Evolutionary conservation across 2,797 vertebrate genomes (phyloP).

Genomic region (Cetoscarus ocellatus): DNA sequence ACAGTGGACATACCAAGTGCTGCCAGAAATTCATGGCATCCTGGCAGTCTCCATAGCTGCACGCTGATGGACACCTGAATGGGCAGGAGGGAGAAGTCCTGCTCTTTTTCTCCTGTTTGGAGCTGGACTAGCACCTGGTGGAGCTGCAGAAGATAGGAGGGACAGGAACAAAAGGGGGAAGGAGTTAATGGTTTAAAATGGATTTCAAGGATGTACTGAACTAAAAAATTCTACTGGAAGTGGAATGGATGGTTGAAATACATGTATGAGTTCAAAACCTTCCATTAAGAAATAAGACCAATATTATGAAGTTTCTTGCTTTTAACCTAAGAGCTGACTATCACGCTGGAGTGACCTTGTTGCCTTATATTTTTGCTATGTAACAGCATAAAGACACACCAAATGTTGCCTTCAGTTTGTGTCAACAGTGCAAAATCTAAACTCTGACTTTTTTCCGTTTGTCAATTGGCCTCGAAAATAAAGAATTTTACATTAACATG

Average conservation of each 20-base stretch:
- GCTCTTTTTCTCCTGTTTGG: constrained; percentile 96
- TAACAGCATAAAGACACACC: too few species aligned
- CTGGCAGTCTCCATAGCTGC: constrained; percentile 97
- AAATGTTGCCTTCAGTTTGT: too few species aligned
- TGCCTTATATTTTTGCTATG: too few species aligned
- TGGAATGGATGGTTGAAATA: constrained; percentile 6
- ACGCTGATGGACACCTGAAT: constrained; percentile 99
- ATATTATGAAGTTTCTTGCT: too few species aligned
- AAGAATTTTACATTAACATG: too few species aligned
- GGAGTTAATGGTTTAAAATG: neutral
- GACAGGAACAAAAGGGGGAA: neutral
- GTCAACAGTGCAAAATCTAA: too few species aligned
- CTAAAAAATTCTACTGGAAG: neutral
- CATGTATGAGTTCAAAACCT: constrained; percentile 8
- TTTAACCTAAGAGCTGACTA: too few species aligned
- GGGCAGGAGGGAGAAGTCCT: constrained; percentile 93
- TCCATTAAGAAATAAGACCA: too few species aligned
- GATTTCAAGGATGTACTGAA: neutral
- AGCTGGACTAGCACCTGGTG: constrained; percentile 99
- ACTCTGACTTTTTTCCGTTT: too few species aligned
- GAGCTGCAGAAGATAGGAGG: constrained; percentile 82
- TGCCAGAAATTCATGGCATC: constrained; percentile 98
- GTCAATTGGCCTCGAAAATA: too few species aligned
- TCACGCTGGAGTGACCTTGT: too few species aligned
- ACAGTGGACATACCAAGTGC: constrained; percentile 90